Percentiles rank a stretch among this genome's conserved stretches.
Conservation (phyloP, 2,797 vertebrate genomes). For the Microhierax caerulescens region DNA sequence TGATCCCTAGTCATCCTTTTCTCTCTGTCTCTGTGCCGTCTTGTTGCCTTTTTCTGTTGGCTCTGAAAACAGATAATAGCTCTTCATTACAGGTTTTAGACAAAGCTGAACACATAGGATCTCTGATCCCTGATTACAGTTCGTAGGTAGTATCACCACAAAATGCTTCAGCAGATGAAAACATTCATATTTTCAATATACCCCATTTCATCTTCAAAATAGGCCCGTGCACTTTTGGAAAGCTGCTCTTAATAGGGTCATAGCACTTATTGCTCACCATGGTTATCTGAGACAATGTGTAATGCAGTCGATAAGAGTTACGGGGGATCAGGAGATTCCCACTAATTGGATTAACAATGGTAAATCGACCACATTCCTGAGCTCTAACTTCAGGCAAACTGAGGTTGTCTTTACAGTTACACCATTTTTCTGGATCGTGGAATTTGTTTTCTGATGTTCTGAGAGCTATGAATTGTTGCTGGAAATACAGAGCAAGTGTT, state of each 20-base stretch:
- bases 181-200: neutral
- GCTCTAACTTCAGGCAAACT: neutral
- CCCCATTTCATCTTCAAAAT: neutral
- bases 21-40: neutral
- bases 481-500: neutral
- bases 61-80: neutral
- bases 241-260: neutral
- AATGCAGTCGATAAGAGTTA: neutral
- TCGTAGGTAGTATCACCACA: neutral
- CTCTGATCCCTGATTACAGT: neutral
- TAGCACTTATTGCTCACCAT: neutral
- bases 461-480: neutral
- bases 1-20: neutral
- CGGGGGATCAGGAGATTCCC: neutral
- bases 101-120: neutral
- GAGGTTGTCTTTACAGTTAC: neutral
- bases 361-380: neutral
- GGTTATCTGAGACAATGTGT: neutral
- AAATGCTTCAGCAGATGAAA: neutral
- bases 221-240: neutral
- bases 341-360: neutral
- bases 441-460: neutral
- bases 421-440: neutral
- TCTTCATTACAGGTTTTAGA: neutral
- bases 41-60: neutral